Evolutionary conservation across 1,140 invertebrate species (phyloP), one percentile per base, ranked within the genome.

Genomic region (Drosophila orosa): DNA sequence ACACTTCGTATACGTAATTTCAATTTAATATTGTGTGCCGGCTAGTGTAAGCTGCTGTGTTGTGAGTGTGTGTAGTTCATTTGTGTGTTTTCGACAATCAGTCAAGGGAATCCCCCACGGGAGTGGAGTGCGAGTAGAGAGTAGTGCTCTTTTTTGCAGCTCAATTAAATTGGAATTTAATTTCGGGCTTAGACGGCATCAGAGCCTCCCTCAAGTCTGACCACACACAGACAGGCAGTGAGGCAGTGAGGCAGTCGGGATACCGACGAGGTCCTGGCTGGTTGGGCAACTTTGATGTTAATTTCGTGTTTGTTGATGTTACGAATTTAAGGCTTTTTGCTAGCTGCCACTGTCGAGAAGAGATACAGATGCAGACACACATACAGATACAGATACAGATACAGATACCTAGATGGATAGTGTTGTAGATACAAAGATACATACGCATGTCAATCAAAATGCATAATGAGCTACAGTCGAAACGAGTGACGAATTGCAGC

Each of bases 151-250:
- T 73, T 87, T 87, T 89, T 89, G 84, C 77, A 89, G 84, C 84
- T 89, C 84, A 89, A 89, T 89, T 89, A 89, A 89, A 89, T 89
- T 89, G 84, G 84, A 89, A 89, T 89, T 89, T 89, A 89, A 89
- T 89, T 89, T 89, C 59, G 80, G 67, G 77, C 80, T 89, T 84
- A 89, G 79, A 66, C 75, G 71, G 65, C 45, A 48, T 5, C n/a
- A 58, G 67, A 47, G 60, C 58, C 50, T 54, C 50, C 61, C 48
- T 66, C 66, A 71, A 55, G 63, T 45, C 66, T 73, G 44, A 65
- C 54, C 63, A 54, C 12, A 54, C 55, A 44, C 33, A 74, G n/a
- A 15, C 37, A 75, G 19, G 27, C n/a, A 25, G 10, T 0, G 4
- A 22, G n/a, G 3, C n/a, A 59, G n/a, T n/a, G n/a, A n/a, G 5